These are phyloP conservation scores for Subanguina moxae DNA, from an alignment of 1,140 invertebrate genomes.

Conservation along the genomic window DNA sequence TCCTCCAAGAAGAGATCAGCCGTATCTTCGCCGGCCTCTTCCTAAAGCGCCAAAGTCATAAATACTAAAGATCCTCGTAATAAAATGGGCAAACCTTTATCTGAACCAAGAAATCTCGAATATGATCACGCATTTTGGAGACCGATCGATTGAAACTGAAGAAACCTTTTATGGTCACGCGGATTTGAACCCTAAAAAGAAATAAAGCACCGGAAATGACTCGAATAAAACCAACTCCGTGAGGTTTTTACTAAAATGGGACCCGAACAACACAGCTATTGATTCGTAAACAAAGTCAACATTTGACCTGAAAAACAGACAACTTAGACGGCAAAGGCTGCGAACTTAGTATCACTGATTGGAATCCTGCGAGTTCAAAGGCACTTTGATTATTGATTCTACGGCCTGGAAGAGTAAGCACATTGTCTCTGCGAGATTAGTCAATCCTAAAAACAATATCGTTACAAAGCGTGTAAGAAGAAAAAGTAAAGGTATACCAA, in stretches of 20 bases:
- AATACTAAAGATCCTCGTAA: background rate
- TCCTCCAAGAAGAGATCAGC: conserved; percentile 94
- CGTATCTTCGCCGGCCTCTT: conserved; percentile 94
- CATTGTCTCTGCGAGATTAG: conserved; percentile 90
- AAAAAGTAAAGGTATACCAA: conserved; percentile 65
- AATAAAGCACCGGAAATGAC: conserved; percentile 3
- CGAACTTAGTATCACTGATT: background rate
- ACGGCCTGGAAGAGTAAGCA: conserved; percentile 60
- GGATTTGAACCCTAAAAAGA: conserved; percentile 74
- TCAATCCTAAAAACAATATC: conserved; percentile 67
- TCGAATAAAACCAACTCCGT: conserved; percentile 69
- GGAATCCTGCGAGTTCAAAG: conserved; percentile 37
- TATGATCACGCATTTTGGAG: conserved; percentile 92
- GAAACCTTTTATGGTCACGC: conserved; percentile 94
- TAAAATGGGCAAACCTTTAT: conserved; percentile 81
- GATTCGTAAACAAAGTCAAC: conserved; percentile 50
- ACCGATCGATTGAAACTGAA: conserved; percentile 95
- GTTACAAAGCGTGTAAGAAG: background rate
- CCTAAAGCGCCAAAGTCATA: conserved; percentile 65
- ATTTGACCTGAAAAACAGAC: conserved; percentile 29
- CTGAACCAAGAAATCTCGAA: conserved; percentile 97
- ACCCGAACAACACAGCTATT: conserved; percentile 37
- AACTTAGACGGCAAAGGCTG: no score
- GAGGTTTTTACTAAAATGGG: conserved; percentile 74
- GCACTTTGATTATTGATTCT: conserved; percentile 45